These are phyloP conservation scores for Micromesistius poutassou DNA, from an alignment of 2,797 vertebrate species.

Conservation along the genomic window DNA sequence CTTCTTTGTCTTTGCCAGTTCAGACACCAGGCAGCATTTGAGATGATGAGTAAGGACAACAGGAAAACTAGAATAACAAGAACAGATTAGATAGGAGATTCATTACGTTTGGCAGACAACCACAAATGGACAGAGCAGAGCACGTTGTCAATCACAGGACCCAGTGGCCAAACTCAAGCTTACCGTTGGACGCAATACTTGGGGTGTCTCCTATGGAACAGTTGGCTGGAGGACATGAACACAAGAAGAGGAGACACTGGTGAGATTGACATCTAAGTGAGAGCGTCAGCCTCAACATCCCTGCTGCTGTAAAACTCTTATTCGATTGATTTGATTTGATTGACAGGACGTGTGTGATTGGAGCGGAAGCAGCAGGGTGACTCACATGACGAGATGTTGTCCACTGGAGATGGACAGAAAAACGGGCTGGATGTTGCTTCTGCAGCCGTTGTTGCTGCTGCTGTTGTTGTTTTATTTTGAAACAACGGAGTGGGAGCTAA, in stretches of 20 bases:
- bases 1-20: background rate
- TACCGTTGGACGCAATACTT: background rate
- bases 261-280: background rate
- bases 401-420: too few species aligned
- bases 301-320: background rate
- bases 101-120: background rate
- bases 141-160: background rate
- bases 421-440: background rate
- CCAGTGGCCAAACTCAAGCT: background rate
- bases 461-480: background rate
- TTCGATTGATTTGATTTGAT: too few species aligned
- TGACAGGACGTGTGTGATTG: background rate
- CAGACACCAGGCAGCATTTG: background rate
- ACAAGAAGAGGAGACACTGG: background rate
- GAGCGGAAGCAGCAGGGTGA: too few species aligned
- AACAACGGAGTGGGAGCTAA: background rate
- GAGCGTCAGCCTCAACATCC: background rate
- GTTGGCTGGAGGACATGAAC: background rate
- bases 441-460: background rate
- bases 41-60: background rate
- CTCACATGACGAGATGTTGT: background rate
- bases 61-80: background rate
- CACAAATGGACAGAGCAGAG: background rate
- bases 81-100: background rate
- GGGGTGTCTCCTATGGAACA: background rate